Base-by-base conservation (phyloP, 2,888 invertebrate genomes). In the Panopea generosa region DNA sequence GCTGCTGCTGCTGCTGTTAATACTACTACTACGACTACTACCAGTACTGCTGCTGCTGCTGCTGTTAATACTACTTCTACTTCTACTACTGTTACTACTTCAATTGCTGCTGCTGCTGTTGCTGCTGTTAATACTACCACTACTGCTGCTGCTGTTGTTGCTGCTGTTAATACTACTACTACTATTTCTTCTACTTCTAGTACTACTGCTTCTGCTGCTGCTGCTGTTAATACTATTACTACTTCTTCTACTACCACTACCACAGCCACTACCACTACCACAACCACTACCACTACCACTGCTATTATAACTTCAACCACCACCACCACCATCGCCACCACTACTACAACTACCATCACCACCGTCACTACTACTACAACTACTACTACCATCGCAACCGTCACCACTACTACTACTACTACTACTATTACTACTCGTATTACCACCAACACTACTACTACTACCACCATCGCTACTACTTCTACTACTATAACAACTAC, bases 391-490 rank as follows among this genome's bases (percentile, higher is more conserved):
- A 47, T 16, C 16, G 16, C 47, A 9, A 47, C 47, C 16, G 16
- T 16, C 16, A 47, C 47, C 16, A 47, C 47, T 47, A 47, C 47
- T 47, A 47, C 47, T 47, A 47, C 47, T 47, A 47, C 47, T 47
- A 16, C 47, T 47, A 16, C 47, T 47, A 47, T 11, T 33, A 33
- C 33, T 33, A 33, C 11, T 33, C 4, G 6, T 47, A 47, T 16
- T 47, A 47, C 47, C 20, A 7, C 47, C 16, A 47, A 4, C 16
- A 47, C 47, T 47, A 47, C 47, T 47, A 47, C 47, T 7, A 7
- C 47, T 47, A 47, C 33, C 11, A 33, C 11, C 11, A 11, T 11
- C 11, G 11, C 33, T 33, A 33, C 33, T 33, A 33, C 33, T 33
- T 7, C 33, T 33, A 7, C 33, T 33, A 33, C 33, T 33, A 33